Percentiles rank a stretch among this genome's conserved stretches.
phyloP scores from a whole-genome alignment of 1,140 invertebrate genomes.

The Hestina assimilis region DNA sequence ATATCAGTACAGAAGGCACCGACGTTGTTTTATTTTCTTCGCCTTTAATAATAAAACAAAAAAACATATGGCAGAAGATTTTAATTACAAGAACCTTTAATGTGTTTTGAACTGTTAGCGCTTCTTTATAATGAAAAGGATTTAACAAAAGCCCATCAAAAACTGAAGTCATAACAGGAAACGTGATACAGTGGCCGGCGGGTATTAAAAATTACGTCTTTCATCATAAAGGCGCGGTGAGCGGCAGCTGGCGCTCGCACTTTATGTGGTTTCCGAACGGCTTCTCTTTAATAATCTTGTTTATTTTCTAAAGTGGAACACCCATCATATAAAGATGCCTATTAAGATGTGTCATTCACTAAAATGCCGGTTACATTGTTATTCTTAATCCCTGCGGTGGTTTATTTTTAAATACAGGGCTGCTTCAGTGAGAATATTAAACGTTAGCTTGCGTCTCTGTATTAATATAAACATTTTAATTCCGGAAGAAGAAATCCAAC shows the following conservation, averaged over 20 bases:
- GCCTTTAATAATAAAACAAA: background rate
- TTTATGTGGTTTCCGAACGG: slow-evolving; percentile 72
- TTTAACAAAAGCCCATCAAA: slow-evolving; percentile 68
- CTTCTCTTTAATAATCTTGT: slow-evolving; percentile 73
- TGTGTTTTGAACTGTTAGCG: slow-evolving; percentile 50
- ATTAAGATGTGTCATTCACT: slow-evolving; percentile 41
- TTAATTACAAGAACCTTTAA: slow-evolving; percentile 2
- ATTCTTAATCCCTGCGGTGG: slow-evolving; percentile 26
- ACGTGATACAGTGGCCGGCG: slow-evolving; percentile 67
- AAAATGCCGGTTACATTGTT: slow-evolving; percentile 28
- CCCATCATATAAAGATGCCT: slow-evolving; percentile 55
- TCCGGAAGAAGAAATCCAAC: too few relatives aligned
- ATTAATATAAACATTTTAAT: too few relatives aligned
- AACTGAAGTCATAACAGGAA: slow-evolving; percentile 76
- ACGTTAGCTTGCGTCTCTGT: background rate
- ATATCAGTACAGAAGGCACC: background rate
- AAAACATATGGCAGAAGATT: background rate
- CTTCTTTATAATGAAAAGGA: slow-evolving; percentile 60
- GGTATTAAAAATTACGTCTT: slow-evolving; percentile 59
- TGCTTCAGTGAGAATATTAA: background rate
- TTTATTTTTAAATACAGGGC: slow-evolving; percentile 22
- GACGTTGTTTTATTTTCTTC: background rate
- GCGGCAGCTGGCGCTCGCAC: slow-evolving; percentile 62
- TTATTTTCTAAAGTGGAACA: slow-evolving; percentile 69
- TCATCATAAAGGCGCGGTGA: slow-evolving; percentile 70